Evolutionary conservation across 1,140 invertebrate species (phyloP).

Genomic region (Caenorhabditis briggsae): DNA sequence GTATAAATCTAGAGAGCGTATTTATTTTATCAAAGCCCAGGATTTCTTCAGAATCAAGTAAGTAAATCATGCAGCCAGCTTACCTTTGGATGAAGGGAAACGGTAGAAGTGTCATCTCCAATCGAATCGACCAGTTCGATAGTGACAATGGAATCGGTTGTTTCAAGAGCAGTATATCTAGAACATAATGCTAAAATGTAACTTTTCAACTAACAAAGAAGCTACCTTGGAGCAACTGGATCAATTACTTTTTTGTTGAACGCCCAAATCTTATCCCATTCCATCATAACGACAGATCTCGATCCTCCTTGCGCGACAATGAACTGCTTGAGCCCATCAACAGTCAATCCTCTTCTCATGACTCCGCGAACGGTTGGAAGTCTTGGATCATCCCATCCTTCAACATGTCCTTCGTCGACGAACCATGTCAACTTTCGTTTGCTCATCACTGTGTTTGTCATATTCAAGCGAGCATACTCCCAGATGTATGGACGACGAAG

Average conservation of each 20-base stretch:
- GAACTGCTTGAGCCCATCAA: constrained; percentile 95
- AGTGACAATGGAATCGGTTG: constrained; percentile 81
- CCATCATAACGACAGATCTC: constrained; percentile 96
- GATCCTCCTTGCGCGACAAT: constrained; percentile 99
- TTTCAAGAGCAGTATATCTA: constrained; percentile 87
- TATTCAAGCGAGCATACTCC: constrained; percentile 93
- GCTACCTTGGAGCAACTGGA: constrained; percentile 85
- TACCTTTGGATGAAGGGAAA: constrained; percentile 73
- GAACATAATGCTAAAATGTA: not conserved
- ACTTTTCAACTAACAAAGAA: not conserved
- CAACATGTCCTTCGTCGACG: constrained; percentile 90
- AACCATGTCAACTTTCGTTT: constrained; percentile 98
- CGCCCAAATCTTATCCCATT: constrained; percentile 99
- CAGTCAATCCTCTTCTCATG: constrained; percentile 93
- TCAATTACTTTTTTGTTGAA: constrained; percentile 98
- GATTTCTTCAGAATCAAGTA: too few species aligned
- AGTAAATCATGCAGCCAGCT: not conserved
- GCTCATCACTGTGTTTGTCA: constrained; percentile 96
- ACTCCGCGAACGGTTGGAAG: constrained; percentile 98
- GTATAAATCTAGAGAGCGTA: too few species aligned
- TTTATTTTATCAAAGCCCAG: too few species aligned
- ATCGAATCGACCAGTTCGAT: constrained; percentile 84
- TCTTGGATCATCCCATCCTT: constrained; percentile 98
- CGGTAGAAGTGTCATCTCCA: constrained; percentile 76
- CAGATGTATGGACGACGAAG: constrained; percentile 93